Base-by-base conservation (phyloP, 2,113 vertebrate species). In the Nothoprocta pentlandii region DNA sequence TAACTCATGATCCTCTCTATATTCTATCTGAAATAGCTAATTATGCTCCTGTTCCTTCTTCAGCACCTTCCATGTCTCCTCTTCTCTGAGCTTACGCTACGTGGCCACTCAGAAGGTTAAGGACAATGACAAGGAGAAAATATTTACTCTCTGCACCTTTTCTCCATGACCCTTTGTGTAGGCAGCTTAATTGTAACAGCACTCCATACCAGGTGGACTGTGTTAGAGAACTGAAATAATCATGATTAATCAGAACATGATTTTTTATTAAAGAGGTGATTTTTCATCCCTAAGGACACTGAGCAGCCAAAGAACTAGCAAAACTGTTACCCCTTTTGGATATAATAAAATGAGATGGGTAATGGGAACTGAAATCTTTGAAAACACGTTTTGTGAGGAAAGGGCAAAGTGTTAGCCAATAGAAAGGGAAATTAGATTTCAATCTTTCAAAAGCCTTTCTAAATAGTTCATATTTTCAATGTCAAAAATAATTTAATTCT, bases 141-240 rank as follows among this genome's bases (percentile, higher is more conserved):
- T 10, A n/a, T 2, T 25, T 5, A 34, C 28, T 16, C 5, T 1
- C 46, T 49, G 26, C 21, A 51, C 15, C 67, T 83, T 79, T 80
- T 10, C 8, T 3, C 2, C 11, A 54, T 12, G 12, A 46, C 19
- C 2, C 21, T 77, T 71, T 0, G 0, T 54, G 79, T 89, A 0
- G 0, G 4, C 54, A 53, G 19, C 12, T 80, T 85, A 86, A 90
- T 83, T 87, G 10, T 56, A 75, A 15, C 54, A 70, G 28, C 28
- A 59, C 19, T 71, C 20, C 23, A 32, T 62, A 90, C 16, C 32
- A 17, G 0, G 5, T 64, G 73, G 58, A 56, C 47, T n/a, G 7
- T 47, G n/a, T 68, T 87, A 78, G 91, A 85, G 44, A 68, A 21
- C 26, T 53, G 26, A 51, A 80, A 80, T 51, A 64, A 70, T 49